Conservation (phyloP, 2,113 vertebrate species). For the Anhinga anhinga region DNA sequence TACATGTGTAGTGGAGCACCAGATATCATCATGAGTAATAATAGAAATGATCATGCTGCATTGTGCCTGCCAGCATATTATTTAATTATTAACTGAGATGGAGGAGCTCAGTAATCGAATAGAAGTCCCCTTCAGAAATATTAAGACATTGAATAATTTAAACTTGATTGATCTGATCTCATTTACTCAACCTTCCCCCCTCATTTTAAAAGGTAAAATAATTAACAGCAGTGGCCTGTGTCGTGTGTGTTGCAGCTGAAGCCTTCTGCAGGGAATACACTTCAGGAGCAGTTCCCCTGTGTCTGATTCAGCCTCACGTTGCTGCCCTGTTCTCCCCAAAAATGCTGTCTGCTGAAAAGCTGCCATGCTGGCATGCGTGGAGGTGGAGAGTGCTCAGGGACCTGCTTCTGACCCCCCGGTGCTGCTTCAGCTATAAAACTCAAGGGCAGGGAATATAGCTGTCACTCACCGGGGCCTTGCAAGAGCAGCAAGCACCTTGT, state of each 20-base stretch:
- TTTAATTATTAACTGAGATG: slow-evolving; percentile 65
- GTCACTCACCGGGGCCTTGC: slow-evolving; percentile 15
- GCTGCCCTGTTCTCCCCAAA: neutral
- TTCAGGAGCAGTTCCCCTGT: neutral
- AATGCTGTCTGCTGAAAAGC: slow-evolving; percentile 10
- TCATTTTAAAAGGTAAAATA: slow-evolving; percentile 64
- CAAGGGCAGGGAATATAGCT: slow-evolving; percentile 18
- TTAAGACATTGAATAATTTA: slow-evolving; percentile 71
- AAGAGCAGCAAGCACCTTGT: neutral
- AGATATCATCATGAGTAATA: slow-evolving; percentile 57
- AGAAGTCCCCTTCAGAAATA: slow-evolving; percentile 68
- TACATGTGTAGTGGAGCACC: slow-evolving; percentile 44
- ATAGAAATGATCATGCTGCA: slow-evolving; percentile 58
- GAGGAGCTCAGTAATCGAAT: slow-evolving; percentile 56
- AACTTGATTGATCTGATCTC: slow-evolving; percentile 66
- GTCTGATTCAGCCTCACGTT: neutral
- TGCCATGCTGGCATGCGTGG: neutral
- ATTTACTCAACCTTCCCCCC: slow-evolving; percentile 64
- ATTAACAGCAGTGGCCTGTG: slow-evolving; percentile 41
- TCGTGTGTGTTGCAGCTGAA: neutral
- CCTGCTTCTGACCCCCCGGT: slow-evolving; percentile 5
- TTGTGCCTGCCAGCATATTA: slow-evolving; percentile 48
- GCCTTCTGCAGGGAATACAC: neutral
- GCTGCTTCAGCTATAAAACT: slow-evolving; percentile 54
- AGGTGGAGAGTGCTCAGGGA: neutral